phyloP scores from a whole-genome alignment of 1,140 invertebrate genomes.

The Tribolium castaneum region DNA sequence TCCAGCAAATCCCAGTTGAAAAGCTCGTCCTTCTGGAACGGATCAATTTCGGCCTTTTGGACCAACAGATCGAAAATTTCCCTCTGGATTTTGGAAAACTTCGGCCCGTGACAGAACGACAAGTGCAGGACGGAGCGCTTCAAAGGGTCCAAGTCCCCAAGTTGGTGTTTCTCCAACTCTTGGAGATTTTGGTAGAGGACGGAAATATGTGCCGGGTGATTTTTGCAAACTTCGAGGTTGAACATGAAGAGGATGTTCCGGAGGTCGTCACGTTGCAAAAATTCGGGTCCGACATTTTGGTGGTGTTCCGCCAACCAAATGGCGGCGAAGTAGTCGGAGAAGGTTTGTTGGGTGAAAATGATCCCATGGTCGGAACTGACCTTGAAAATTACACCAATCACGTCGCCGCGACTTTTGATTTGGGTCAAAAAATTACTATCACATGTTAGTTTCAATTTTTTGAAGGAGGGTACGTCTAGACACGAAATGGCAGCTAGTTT shows the following conservation, averaged over 20 bases:
- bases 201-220: not conserved
- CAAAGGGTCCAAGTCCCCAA: not conserved
- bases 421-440: not conserved
- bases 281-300: not conserved
- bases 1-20: not conserved
- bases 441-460: not conserved
- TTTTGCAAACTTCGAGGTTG: not conserved
- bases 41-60: not conserved
- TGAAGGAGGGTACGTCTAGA: not conserved
- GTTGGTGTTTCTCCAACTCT: not conserved
- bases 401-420: not conserved
- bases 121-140: not conserved
- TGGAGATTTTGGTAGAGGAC: not conserved
- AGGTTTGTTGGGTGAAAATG: conserved; percentile 1
- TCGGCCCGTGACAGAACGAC: not conserved
- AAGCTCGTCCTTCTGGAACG: not conserved
- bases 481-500: conserved; percentile 1
- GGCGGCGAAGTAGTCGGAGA: not conserved
- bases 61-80: not conserved
- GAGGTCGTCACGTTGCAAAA: not conserved
- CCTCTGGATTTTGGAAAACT: not conserved
- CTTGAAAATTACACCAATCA: not conserved
- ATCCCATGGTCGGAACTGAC: not conserved
- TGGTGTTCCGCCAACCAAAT: not conserved
- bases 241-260: conserved; percentile 11